Conservation (phyloP, 2,113 vertebrate species). For the Zootoca vivipara region DNA sequence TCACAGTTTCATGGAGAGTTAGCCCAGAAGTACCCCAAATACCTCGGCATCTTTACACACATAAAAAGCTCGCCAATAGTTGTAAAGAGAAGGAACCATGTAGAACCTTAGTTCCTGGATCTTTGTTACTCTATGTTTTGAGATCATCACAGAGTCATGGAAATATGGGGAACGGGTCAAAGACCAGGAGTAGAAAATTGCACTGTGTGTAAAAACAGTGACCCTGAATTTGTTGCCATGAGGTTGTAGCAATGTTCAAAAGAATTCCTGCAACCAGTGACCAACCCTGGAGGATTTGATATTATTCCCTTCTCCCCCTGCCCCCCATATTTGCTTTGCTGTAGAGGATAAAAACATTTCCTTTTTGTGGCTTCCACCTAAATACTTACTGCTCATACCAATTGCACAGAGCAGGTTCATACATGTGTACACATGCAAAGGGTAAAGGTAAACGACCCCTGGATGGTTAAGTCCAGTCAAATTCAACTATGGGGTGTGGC, state of each 20-base stretch:
- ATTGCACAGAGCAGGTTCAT: rapidly evolving
- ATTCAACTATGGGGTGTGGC: too few species aligned
- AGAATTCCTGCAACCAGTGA: neutral
- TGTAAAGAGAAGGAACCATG: neutral
- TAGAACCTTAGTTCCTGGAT: neutral
- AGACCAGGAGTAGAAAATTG: neutral
- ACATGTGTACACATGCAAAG: neutral
- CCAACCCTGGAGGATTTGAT: rapidly evolving
- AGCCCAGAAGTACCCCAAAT: neutral
- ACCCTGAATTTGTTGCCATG: neutral
- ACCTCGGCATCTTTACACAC: neutral
- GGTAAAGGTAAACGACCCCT: too few species aligned
- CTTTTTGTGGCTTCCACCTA: neutral
- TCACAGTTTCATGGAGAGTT: neutral
- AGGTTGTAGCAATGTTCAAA: neutral
- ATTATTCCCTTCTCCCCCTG: neutral
- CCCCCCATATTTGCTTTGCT: neutral
- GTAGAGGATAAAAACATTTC: neutral
- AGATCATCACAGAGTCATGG: neutral
- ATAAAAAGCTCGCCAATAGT: neutral
- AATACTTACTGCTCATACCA: neutral
- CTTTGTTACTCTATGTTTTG: neutral
- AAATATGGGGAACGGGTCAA: neutral
- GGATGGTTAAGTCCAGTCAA: too few species aligned
- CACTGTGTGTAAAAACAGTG: neutral